Conservation (phyloP, 2,888 invertebrate species). For the Brachycybe producta region DNA sequence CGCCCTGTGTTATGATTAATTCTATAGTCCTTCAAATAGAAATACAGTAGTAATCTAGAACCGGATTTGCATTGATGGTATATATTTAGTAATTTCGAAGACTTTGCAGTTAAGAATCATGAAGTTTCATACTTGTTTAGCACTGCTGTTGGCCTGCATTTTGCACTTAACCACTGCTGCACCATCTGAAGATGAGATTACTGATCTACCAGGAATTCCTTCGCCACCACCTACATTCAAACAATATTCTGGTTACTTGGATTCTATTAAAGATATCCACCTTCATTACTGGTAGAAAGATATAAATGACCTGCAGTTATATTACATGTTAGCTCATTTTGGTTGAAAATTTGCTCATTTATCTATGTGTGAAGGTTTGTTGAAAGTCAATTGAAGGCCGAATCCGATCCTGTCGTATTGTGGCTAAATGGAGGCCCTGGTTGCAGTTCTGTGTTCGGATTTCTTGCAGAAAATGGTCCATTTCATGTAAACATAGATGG, state of each 20-base stretch:
- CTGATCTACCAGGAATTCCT: conserved; percentile 30
- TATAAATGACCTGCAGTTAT: not conserved
- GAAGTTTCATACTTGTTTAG: no score
- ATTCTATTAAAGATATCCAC: conserved; percentile 26
- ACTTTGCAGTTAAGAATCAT: no score
- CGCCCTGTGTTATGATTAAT: no score
- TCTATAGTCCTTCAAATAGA: no score
- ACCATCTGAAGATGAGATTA: conserved; percentile 28
- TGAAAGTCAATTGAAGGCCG: conserved; percentile 28
- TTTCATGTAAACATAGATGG: conserved; percentile 26
- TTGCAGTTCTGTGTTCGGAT: conserved; percentile 25
- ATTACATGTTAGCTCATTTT: no score
- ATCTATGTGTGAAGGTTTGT: conserved; percentile 30
- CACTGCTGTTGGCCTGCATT: no score
- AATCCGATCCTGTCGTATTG: conserved; percentile 32
- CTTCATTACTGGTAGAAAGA: conserved; percentile 27
- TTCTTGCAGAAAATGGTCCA: conserved; percentile 30
- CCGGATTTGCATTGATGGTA: no score
- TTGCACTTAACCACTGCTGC: not conserved
- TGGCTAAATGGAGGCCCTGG: conserved; percentile 33
- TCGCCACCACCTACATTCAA: conserved; percentile 29
- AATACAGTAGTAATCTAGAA: no score
- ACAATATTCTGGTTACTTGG: conserved; percentile 37
- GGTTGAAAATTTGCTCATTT: no score
- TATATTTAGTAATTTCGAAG: no score